phyloP scores from a whole-genome alignment of 2,888 invertebrate genomes.

The Acanthosoma haemorrhoidale region DNA sequence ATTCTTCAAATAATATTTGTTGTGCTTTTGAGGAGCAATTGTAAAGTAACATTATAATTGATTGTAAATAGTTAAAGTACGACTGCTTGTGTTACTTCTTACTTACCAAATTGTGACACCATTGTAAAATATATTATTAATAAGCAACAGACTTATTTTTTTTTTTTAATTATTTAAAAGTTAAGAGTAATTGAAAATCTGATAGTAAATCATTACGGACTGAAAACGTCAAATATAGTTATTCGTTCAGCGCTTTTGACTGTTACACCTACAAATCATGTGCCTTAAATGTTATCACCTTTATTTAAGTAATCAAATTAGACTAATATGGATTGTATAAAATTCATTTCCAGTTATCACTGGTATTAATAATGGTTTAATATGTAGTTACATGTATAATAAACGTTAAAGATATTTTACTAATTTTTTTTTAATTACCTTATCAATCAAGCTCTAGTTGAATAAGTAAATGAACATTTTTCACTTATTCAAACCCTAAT shows the following conservation, averaged over 20 bases:
- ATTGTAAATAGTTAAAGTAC: conserved; percentile 8
- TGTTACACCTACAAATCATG: conserved; percentile 13
- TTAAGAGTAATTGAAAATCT: not conserved
- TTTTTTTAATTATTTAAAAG: too few species aligned
- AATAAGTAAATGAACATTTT: not conserved
- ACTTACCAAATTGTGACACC: conserved; percentile 10
- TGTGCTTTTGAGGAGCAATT: conserved; percentile 12
- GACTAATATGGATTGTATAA: conserved; percentile 19
- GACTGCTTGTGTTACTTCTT: not conserved
- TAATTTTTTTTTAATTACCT: not conserved
- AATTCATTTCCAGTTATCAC: conserved; percentile 12
- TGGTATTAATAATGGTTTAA: conserved; percentile 23
- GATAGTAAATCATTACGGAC: not conserved
- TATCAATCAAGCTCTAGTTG: not conserved
- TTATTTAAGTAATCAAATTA: conserved; percentile 30
- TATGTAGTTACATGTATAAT: conserved; percentile 24
- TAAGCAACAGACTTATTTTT: too few species aligned
- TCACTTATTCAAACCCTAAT: too few species aligned
- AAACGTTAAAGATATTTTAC: not conserved
- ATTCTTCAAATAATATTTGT: not conserved
- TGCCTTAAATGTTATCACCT: conserved; percentile 29
- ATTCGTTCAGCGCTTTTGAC: not conserved
- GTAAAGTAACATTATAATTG: not conserved
- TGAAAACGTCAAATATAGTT: not conserved
- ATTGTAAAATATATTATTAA: not conserved